Base-by-base conservation (phyloP, 1,140 invertebrate genomes). In the Euura saliciscinereae region DNA sequence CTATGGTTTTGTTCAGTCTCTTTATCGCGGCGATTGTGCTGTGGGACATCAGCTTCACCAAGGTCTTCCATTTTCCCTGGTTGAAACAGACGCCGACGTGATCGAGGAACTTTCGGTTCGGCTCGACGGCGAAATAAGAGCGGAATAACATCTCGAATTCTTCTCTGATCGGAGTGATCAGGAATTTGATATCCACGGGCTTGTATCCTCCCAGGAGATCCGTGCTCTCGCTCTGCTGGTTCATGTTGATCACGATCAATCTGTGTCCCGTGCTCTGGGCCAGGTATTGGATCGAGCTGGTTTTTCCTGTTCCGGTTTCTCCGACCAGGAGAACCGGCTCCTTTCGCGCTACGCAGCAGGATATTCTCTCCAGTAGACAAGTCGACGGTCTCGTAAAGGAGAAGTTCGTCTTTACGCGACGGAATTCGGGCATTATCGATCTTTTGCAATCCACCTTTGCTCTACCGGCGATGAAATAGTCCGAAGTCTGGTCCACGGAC, bases 291-390 rank as follows among this genome's bases (percentile, higher is more conserved):
- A 99, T 91, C 0, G 94, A 93, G n/a, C 96, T 96, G 0, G 99
- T 99, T 89, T 99, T 99, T 8, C 99, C 98, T 10, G 97, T 98
- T 65, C 98, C 99, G 1, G 98, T 99, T 88, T 99, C 99, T 67
- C 99, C 99, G 1, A 99, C 97, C 5, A 99, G 86, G 6, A 99
- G 86, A 2, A 99, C 95, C 0, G 98, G 96, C 86, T 99, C 98
- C 51, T 93, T 92, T 68, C 94, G 90, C 2, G 87, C 87, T 0
- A 99, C 91, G 83, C 95, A 96, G 71, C 93, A 93, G 7, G 94
- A 92, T 44, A 99, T 92, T 46, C 93, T 90, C 88, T 99, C 98
- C 42, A 99, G 83, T 2, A 99, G 88, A 78, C 92, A 92, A 44
- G 92, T 88, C 2, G 96, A 91, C 80, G 93, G 90, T 76, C 93